phyloP scores from a whole-genome alignment of 2,797 vertebrate species.

The Craterocephalus amniculus region DNA sequence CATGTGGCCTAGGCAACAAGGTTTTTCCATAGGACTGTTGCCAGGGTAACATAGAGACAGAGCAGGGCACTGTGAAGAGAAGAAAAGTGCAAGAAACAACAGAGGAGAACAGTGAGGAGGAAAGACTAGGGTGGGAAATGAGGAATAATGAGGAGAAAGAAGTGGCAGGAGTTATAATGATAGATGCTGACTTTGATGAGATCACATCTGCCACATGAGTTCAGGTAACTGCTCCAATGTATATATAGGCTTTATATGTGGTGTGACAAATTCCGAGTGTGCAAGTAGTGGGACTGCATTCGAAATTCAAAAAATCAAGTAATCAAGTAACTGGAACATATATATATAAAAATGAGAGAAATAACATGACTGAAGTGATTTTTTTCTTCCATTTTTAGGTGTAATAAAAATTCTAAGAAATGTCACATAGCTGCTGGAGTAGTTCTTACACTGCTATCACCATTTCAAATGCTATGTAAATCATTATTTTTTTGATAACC shows the following conservation, averaged over 20 bases:
- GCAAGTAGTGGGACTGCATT: neutral
- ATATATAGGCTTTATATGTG: neutral
- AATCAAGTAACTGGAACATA: neutral
- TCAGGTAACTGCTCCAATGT: constrained; percentile 1
- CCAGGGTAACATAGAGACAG: constrained; percentile 66
- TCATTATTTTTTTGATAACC: too few species aligned
- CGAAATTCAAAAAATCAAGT: neutral
- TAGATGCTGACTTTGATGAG: constrained; percentile 12
- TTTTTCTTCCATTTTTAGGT: neutral
- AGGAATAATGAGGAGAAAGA: constrained; percentile 2
- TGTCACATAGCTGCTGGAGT: neutral
- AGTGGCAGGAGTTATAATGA: neutral
- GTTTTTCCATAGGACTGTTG: constrained; percentile 76
- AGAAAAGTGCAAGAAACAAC: constrained; percentile 34
- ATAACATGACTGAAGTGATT: too few species aligned
- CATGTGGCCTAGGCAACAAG: constrained; percentile 74
- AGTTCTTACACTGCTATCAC: neutral
- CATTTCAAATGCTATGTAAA: too few species aligned
- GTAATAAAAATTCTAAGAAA: neutral
- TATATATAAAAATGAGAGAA: too few species aligned
- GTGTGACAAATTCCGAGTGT: neutral
- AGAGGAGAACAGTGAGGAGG: constrained; percentile 1
- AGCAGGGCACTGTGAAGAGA: constrained; percentile 50
- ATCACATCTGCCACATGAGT: constrained; percentile 7
- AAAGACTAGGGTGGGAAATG: constrained; percentile 4